phyloP scores from a whole-genome alignment of 2,113 vertebrate species.

The Burhinus oedicnemus region DNA sequence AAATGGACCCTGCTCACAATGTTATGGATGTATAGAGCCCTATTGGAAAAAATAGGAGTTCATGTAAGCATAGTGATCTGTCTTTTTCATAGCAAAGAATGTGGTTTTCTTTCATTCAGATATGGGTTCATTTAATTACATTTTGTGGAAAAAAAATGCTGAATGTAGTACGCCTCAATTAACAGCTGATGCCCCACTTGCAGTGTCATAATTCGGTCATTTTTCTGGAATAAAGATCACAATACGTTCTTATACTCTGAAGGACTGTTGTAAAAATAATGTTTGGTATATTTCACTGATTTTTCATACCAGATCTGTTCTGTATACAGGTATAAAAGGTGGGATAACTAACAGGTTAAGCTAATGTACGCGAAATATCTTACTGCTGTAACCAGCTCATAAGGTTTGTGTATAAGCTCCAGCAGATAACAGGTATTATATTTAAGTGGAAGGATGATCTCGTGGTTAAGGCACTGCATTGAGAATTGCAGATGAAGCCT shows the following conservation, averaged over 20 bases:
- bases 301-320: not conserved
- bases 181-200: not conserved
- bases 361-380: not conserved
- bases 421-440: not conserved
- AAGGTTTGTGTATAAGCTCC: not conserved
- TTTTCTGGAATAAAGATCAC: not conserved
- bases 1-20: not conserved
- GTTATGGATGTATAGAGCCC: not conserved
- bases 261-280: not conserved
- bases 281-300: not conserved
- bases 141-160: not conserved
- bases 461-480: not conserved
- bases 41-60: not conserved
- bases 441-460: not conserved
- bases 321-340: not conserved
- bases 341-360: not conserved
- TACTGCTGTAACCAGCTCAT: not conserved
- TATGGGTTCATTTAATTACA: not conserved
- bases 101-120: not conserved
- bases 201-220: not conserved
- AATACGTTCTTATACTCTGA: not conserved
- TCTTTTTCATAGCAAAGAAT: not conserved
- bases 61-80: not conserved
- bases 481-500: conserved; percentile 26
- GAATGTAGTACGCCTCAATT: not conserved